Conservation (phyloP, 1,140 invertebrate genomes). For the Aporrectodea caliginosa region DNA sequence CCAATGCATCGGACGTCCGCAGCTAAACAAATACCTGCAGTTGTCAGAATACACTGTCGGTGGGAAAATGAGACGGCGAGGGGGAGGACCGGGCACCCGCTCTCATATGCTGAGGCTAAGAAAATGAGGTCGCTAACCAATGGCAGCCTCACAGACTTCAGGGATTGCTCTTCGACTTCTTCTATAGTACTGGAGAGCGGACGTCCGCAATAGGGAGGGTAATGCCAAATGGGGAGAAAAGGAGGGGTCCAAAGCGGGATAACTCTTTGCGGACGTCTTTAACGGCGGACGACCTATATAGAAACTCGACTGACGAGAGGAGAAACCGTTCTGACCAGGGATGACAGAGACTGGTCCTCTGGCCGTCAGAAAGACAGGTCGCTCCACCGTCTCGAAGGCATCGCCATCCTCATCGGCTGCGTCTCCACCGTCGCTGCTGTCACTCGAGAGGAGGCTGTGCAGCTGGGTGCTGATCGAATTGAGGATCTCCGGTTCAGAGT, state of each 20-base stretch:
- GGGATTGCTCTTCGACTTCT: too few relatives aligned
- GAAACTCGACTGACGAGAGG: neutral
- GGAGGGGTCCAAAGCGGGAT: neutral
- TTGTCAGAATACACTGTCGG: too few relatives aligned
- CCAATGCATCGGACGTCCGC: too few relatives aligned
- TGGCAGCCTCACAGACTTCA: too few relatives aligned
- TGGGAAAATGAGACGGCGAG: too few relatives aligned
- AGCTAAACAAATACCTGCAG: too few relatives aligned
- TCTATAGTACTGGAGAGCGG: too few relatives aligned
- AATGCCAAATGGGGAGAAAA: too few relatives aligned
- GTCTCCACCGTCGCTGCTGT: constrained; percentile 72
- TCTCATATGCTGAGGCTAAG: too few relatives aligned
- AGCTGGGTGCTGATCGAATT: constrained; percentile 50
- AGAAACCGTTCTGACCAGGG: constrained; percentile 13
- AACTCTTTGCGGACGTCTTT: constrained; percentile 46
- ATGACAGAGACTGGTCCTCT: constrained; percentile 45
- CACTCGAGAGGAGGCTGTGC: constrained; percentile 65
- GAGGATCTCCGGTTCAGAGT: constrained; percentile 70
- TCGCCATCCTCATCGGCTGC: constrained; percentile 62
- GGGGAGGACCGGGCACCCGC: too few relatives aligned
- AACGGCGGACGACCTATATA: neutral
- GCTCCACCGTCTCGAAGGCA: constrained; percentile 41
- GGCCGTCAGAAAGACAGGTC: constrained; percentile 51
- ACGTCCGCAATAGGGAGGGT: too few relatives aligned
- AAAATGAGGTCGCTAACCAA: too few relatives aligned